Evolutionary conservation across 2,888 invertebrate species (phyloP).

Genomic region (Limnephilus lunatus): DNA sequence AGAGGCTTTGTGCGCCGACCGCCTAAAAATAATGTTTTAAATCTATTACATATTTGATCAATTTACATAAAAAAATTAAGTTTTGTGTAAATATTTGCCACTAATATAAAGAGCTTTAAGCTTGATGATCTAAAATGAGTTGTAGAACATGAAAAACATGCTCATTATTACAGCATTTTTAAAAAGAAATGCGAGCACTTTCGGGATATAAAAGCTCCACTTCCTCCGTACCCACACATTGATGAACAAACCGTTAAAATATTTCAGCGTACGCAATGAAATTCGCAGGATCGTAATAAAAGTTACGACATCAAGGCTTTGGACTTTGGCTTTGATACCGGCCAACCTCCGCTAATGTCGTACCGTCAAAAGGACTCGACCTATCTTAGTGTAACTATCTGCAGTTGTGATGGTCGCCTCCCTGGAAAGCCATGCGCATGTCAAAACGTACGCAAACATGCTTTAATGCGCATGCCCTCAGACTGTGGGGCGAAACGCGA

Average conservation of each 20-base stretch:
- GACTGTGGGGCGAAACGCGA: background rate
- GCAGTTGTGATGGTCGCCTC: conserved; percentile 36
- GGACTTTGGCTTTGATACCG: background rate
- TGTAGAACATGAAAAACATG: too few relatives aligned
- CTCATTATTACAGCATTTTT: background rate
- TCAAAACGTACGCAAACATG: conserved; percentile 35
- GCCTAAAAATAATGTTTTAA: too few relatives aligned
- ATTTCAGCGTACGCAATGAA: conserved; percentile 35
- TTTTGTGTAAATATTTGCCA: too few relatives aligned
- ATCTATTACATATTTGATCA: too few relatives aligned
- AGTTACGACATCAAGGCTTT: background rate
- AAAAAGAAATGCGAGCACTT: background rate
- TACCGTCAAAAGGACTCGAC: conserved; percentile 62
- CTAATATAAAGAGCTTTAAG: too few relatives aligned
- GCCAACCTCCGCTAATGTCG: conserved; percentile 56
- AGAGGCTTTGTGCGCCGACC: too few relatives aligned
- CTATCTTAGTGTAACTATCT: conserved; percentile 59
- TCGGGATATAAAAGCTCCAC: background rate
- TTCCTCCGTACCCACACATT: background rate
- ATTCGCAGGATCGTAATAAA: conserved; percentile 12
- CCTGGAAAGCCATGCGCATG: conserved; percentile 25
- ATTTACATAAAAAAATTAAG: too few relatives aligned
- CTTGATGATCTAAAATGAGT: too few relatives aligned
- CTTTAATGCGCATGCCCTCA: background rate
- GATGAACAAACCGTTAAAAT: background rate